Conservation (phyloP, 2,888 invertebrate genomes). For the Ellobium chinense region DNA sequence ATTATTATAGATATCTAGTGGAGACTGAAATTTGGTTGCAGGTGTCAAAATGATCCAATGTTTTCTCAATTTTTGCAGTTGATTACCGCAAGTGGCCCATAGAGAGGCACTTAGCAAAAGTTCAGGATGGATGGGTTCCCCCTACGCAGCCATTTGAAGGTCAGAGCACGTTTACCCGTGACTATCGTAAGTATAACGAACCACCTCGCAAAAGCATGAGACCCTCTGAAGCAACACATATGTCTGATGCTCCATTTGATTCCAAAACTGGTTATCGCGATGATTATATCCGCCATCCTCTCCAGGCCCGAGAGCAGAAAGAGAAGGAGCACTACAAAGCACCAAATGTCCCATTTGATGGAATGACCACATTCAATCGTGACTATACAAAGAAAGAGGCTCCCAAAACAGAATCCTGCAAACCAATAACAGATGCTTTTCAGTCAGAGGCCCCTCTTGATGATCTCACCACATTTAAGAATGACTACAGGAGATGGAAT, state of each 20-base stretch:
- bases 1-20: not conserved
- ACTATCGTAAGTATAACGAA: slow-evolving; percentile 70
- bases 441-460: slow-evolving; percentile 76
- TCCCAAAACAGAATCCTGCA: slow-evolving; percentile 68
- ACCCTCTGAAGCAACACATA: slow-evolving; percentile 69
- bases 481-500: slow-evolving; percentile 72
- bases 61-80: slow-evolving; percentile 60
- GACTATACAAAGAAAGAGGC: slow-evolving; percentile 70
- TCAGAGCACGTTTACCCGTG: slow-evolving; percentile 74
- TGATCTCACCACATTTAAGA: slow-evolving; percentile 75
- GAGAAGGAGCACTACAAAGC: slow-evolving; percentile 69
- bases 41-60: not conserved
- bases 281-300: slow-evolving; percentile 74
- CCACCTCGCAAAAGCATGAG: slow-evolving; percentile 69
- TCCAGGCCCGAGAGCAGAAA: slow-evolving; percentile 62
- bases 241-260: slow-evolving; percentile 75
- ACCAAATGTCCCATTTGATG: slow-evolving; percentile 72
- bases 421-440: slow-evolving; percentile 74
- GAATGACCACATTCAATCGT: slow-evolving; percentile 70
- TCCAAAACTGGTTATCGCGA: slow-evolving; percentile 75
- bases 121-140: slow-evolving; percentile 66
- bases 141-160: slow-evolving; percentile 75
- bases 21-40: not conserved
- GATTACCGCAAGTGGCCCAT: slow-evolving; percentile 76
- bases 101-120: slow-evolving; percentile 56